These are phyloP conservation scores for Melieria crassipennis DNA, from an alignment of 2,888 invertebrate genomes.

Conservation along the genomic window DNA sequence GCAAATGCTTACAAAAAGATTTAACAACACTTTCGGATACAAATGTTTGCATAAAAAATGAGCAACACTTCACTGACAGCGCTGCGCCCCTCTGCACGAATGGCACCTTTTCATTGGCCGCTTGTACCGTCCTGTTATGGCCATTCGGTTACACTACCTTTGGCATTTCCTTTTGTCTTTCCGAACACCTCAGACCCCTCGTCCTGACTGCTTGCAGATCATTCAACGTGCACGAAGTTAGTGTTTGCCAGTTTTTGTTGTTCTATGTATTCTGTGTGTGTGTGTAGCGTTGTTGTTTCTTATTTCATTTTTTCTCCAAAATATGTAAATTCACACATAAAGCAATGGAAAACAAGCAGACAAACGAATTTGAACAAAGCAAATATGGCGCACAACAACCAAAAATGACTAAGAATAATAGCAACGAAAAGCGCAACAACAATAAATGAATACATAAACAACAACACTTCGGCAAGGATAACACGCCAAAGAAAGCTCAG, in stretches of 20 bases:
- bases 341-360: constrained; percentile 13
- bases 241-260: not conserved
- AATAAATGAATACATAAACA: too few species aligned
- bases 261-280: not conserved
- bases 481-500: not conserved
- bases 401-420: not conserved
- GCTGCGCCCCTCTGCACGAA: too few species aligned
- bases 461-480: not conserved
- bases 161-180: too few species aligned
- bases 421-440: too few species aligned
- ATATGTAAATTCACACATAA: constrained; percentile 23
- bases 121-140: too few species aligned
- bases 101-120: too few species aligned
- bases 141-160: too few species aligned
- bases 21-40: constrained; percentile 23
- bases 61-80: constrained; percentile 11
- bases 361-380: constrained; percentile 7
- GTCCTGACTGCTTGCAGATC: too few species aligned
- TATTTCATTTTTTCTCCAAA: constrained; percentile 9
- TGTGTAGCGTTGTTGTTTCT: not conserved
- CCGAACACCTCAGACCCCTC: too few species aligned
- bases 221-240: too few species aligned
- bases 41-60: constrained; percentile 37
- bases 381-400: constrained; percentile 9
- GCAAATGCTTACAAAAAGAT: constrained; percentile 19